Evolutionary conservation across 2,113 vertebrate species (phyloP).

Genomic region (Zapornia atra): DNA sequence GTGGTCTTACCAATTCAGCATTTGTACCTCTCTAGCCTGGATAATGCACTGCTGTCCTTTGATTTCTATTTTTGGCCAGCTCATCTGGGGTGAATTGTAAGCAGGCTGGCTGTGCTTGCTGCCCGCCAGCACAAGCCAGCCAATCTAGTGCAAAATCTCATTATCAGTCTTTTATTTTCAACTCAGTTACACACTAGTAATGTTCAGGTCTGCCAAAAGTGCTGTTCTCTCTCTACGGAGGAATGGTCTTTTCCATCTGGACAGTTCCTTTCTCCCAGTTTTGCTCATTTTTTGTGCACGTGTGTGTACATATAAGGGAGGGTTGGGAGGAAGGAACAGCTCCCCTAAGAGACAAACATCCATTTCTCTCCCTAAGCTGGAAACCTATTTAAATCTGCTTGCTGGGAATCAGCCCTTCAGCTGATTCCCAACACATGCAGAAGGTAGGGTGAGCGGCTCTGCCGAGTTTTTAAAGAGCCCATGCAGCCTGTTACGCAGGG

Average conservation of each 20-base stretch:
- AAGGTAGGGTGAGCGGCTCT: conserved; percentile 40
- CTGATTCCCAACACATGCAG: conserved; percentile 43
- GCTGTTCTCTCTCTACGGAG: neutral
- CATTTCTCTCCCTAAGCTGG: conserved; percentile 55
- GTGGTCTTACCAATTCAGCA: neutral
- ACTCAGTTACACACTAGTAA: conserved; percentile 20
- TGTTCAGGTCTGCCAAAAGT: neutral
- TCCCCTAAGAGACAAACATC: conserved; percentile 31
- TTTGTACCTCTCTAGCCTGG: neutral
- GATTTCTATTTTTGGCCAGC: conserved; percentile 27
- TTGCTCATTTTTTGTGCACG: neutral
- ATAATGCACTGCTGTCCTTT: neutral
- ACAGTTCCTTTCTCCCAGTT: neutral
- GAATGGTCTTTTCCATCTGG: neutral
- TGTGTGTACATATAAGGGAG: conserved; percentile 5
- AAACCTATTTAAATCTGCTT: conserved; percentile 69
- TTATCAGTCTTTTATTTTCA: conserved; percentile 57
- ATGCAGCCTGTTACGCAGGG: neutral
- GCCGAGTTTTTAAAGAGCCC: conserved; percentile 34
- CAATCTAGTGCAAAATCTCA: conserved; percentile 56
- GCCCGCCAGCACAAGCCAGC: conserved; percentile 19
- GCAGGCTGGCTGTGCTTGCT: conserved; percentile 25
- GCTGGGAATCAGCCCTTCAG: conserved; percentile 57
- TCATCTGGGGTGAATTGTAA: conserved; percentile 12
- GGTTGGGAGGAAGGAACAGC: neutral